Evolutionary conservation across 2,888 invertebrate species (phyloP), one percentile per base, ranked within the genome.

Genomic region (Lingula anatina): DNA sequence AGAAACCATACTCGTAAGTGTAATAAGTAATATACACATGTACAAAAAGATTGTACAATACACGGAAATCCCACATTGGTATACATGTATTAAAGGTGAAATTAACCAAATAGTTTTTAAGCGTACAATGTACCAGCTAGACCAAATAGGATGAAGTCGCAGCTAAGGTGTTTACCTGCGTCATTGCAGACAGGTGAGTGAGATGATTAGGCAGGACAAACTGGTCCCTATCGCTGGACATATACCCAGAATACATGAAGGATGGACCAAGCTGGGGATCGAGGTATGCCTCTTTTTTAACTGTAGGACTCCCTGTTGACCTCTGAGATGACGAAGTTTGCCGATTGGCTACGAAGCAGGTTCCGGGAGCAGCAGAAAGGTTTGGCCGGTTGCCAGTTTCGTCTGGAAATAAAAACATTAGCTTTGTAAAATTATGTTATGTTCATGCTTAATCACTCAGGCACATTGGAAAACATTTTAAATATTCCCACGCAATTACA

Each of bases 311-410:
- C 12, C 5, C 24, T 24, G n/a, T 3, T 5, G 25, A 12, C 20
- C 44, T 36, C n/a, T 53, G 47, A 5, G 53, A 23, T 5, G 46
- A 47, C 20, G 24, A 49, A 15, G 50, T 46, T 2, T 38, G 37
- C 3, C 61, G 52, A 39, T 61, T 65, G 43, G 68, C 71, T 18
- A 71, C 61, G 44, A 70, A 71, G 45, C 71, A 71, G 12, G 69
- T 71, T 36, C 69, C 64, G 2, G 71, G 66, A 2, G 66, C 60
- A 18, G 62, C 62, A 25, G 65, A 64, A 5, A 71, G 54, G 35
- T 63, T 65, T 2, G 65, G 68, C 7, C 65, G 58, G 5, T 57
- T 46, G 2, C 66, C 68, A 1, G 51, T 57, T 38, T 68, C 68
- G 44, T 71, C 71, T 71, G 50, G 2, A 50, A 56, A 49, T n/a